Evolutionary conservation across 2,888 invertebrate genomes (phyloP), one percentile per base, ranked within the genome.

Genomic region (Eucera pruinosa): DNA sequence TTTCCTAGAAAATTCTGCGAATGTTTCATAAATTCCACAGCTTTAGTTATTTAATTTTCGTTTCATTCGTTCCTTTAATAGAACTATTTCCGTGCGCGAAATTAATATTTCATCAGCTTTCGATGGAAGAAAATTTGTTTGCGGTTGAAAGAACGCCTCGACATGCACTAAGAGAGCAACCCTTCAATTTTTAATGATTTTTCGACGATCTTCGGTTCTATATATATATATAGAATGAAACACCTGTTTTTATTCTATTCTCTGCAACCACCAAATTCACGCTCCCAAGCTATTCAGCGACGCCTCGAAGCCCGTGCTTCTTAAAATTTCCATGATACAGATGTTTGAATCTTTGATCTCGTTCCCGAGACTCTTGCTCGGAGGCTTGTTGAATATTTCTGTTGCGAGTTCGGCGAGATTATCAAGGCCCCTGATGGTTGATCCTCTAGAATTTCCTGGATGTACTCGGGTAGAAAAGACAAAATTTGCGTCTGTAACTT

Each of bases 261-360:
- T 11, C 5, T 6, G 18, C 6, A 52, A 0, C 5, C 1, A 30
- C 4, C 11, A 6, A 20, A 13, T 20, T 33, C n/a, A 18, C 27
- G 30, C 27, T 52, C 3, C 1, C n/a, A 11, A 39, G 15, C 13
- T 23, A 15, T 25, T 27, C 18, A 18, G 27, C 7, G 13, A 18
- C 20, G 11, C 43, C 27, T 15, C 43, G 30, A 45, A 18, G 18
- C 3, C 20, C 4, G 20, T 9, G 45, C 23, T 61, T 33, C 60
- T 47, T 47, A 2, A 61, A 61, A 47, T 33, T 47, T 47, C 33
- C n/a, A 61, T 15, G 30, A 33, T 15, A 20, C 20, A 3, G 30
- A 13, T 23, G 15, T 13, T 47, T 45, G 47, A 61, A 47, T 23
- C 58, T 23, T 45, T 47, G 20, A 45, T 61, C 55, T 3, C 15